A percentile compares a stretch with the other conserved stretches of the same genome.
Evolutionary conservation across 2,113 vertebrate species (phyloP).

Genomic region (Cromileptes altivelis): DNA sequence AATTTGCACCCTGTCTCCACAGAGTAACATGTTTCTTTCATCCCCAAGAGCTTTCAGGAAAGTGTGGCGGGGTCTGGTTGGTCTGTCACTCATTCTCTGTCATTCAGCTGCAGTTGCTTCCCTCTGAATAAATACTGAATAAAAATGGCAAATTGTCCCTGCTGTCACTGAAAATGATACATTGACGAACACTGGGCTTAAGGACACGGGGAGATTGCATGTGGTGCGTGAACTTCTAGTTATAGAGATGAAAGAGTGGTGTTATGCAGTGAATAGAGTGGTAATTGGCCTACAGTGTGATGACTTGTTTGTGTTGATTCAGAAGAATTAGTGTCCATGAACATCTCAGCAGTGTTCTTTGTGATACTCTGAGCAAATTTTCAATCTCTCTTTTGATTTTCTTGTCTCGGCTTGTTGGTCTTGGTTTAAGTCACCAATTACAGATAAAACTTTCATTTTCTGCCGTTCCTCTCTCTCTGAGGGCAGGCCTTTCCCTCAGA

Average conservation of each 20-base stretch:
- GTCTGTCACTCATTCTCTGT: conserved; percentile 65
- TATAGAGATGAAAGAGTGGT: conserved; percentile 36
- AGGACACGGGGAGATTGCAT: conserved; percentile 34
- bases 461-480: background rate
- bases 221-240: conserved; percentile 5
- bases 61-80: conserved; percentile 55
- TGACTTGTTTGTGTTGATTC: conserved; percentile 39
- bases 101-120: conserved; percentile 53
- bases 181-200: conserved; percentile 36
- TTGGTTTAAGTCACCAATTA: conserved; percentile 8
- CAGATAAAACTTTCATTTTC: background rate
- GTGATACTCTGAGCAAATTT: background rate
- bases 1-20: conserved; percentile 60
- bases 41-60: conserved; percentile 51
- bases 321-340: conserved; percentile 25
- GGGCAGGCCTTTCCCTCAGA: background rate
- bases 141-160: conserved; percentile 59
- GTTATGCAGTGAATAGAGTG: conserved; percentile 21
- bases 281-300: conserved; percentile 42
- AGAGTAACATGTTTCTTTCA: conserved; percentile 65
- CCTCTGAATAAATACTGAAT: conserved; percentile 15
- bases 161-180: conserved; percentile 59
- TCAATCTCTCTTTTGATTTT: background rate
- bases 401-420: background rate
- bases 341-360: background rate